Evolutionary conservation across 1,140 invertebrate species (phyloP).

Genomic region (Acromyrmex heyeri): DNA sequence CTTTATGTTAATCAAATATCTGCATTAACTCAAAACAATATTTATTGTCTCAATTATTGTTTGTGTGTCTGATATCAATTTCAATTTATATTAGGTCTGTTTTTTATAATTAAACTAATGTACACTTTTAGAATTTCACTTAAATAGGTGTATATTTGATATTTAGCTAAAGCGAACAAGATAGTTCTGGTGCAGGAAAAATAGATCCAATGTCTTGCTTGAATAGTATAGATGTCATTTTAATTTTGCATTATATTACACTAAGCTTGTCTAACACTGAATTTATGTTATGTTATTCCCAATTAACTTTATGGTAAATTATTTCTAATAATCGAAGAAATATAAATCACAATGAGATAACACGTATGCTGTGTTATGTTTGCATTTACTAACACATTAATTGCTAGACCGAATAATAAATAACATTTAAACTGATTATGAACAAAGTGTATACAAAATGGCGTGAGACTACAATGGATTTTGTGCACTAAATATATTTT

Average conservation of each 20-base stretch:
- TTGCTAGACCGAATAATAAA: background rate
- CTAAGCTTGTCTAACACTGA: background rate
- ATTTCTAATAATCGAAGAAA: constrained; percentile 1
- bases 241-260: constrained; percentile 22
- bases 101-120: no score
- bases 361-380: background rate
- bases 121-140: no score
- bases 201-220: background rate
- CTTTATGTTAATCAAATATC: constrained; percentile 12
- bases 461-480: background rate
- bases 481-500: constrained; percentile 1
- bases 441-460: background rate
- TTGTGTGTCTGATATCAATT: constrained; percentile 13
- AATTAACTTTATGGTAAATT: constrained; percentile 1
- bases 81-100: background rate
- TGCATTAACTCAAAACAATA: background rate
- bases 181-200: no score
- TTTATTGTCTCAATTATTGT: background rate
- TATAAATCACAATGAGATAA: background rate
- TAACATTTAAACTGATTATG: background rate
- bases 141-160: no score
- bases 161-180: no score
- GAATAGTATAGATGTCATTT: background rate
- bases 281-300: background rate
- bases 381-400: constrained; percentile 20